Evolutionary conservation across 2,888 invertebrate genomes (phyloP), one percentile per base, ranked within the genome.

Genomic region (Callyntrura guangdongensis): DNA sequence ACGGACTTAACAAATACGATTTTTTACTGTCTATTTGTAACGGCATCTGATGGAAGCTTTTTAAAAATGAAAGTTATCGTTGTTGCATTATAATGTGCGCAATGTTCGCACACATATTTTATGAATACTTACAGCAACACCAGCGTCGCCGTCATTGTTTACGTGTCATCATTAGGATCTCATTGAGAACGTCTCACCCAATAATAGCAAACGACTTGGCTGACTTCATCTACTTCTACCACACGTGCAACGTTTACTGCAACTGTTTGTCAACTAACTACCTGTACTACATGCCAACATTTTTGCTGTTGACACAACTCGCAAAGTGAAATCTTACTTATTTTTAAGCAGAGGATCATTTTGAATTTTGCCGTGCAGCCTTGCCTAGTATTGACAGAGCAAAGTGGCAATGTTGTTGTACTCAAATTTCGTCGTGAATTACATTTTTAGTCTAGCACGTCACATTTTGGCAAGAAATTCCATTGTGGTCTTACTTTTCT

Each of bases 51-150:
- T n/a, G 59, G 59, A 74, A 49, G 22, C 47, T 12, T 20, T 53
- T 14, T 49, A 77, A 77, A 77, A 77, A 47, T 25, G 77, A 77
- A 77, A 77, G 77, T 77, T 77, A 22, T 25, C 53, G 25, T 25
- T 17, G 22, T 49, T 74, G 20, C 36, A 47, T 17, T 27, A 64
- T 20, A 20, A 11, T 64, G 22, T 17, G 59, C 64, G 11, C 25
- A 64, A 8, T 56, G 22, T 45, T 36, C n/a, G 45, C 17, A 69
- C 17, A 36, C 6, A 36, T 36, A 36, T 69, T 69, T 45, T 69
- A 67, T 5, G 12, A 67, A 14, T 69, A n/a, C 8, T 69, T 69
- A 69, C 69, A 45, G 69, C 36, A 69, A 69, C 69, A 69, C 22
- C 3, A 61, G 45, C 27, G 5, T 22, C 14, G 27, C 27, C n/a